These are phyloP conservation scores for Drosophila paulistorum DNA, from an alignment of 1,140 invertebrate species.

Conservation along the genomic window DNA sequence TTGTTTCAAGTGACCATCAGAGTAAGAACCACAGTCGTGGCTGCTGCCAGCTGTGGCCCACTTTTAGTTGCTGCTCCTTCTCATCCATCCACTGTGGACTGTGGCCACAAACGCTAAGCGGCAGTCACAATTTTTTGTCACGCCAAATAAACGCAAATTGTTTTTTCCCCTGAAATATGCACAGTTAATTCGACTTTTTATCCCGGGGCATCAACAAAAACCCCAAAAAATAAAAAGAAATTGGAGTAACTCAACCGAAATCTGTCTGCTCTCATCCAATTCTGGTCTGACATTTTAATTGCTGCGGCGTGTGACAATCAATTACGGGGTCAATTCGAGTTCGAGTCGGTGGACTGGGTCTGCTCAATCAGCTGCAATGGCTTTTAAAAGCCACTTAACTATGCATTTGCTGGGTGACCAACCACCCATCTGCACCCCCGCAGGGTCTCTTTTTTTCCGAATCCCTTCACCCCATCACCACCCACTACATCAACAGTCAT, in stretches of 20 bases:
- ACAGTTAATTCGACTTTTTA: constrained; percentile 69
- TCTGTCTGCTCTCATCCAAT: constrained; percentile 13
- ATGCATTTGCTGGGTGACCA: constrained; percentile 42
- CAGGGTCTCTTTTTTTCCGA: too few relatives aligned
- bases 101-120: constrained; percentile 54
- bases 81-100: constrained; percentile 23
- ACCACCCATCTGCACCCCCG: constrained; percentile 16
- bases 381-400: constrained; percentile 71
- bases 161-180: constrained; percentile 60
- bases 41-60: background rate
- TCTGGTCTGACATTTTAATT: constrained; percentile 65
- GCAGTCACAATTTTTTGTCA: constrained; percentile 37
- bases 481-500: constrained; percentile 6
- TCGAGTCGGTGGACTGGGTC: constrained; percentile 37
- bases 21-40: constrained; percentile 24
- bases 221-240: constrained; percentile 32
- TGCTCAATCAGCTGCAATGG: constrained; percentile 39
- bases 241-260: constrained; percentile 31
- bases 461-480: constrained; percentile 5
- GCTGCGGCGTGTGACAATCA: constrained; percentile 71
- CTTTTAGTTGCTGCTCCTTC: background rate
- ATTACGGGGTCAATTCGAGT: constrained; percentile 62
- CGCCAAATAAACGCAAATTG: constrained; percentile 65
- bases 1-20: constrained; percentile 67
- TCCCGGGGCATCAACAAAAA: constrained; percentile 4